Conservation (phyloP, 2,797 vertebrate genomes). For the Eulemur mongoz region DNA sequence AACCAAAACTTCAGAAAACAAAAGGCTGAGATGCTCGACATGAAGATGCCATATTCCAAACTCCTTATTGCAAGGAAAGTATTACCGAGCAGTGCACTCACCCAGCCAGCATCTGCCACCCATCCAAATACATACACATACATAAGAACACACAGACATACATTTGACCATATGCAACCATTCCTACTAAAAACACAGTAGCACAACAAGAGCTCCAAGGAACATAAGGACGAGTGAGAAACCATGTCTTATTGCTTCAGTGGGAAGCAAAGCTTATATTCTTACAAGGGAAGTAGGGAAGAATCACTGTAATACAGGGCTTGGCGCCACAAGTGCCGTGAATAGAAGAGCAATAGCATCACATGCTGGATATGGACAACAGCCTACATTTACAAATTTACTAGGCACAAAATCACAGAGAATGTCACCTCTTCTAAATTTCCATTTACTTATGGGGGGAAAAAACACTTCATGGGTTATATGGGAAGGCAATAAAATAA, state of each 20-base stretch:
- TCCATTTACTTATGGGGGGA: neutral
- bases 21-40: conserved; percentile 34
- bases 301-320: neutral
- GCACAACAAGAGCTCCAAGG: conserved; percentile 56
- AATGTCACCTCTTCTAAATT: neutral
- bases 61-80: conserved; percentile 19
- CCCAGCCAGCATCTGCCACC: conserved; percentile 53
- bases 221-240: conserved; percentile 67
- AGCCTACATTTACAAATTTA: neutral
- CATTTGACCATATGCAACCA: conserved; percentile 60
- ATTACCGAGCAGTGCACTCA: conserved; percentile 33
- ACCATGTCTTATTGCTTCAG: conserved; percentile 40
- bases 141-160: conserved; percentile 62
- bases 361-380: neutral
- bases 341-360: neutral
- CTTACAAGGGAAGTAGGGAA: neutral
- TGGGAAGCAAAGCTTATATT: conserved; percentile 55
- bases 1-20: conserved; percentile 53
- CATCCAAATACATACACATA: conserved; percentile 56
- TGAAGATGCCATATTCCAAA: conserved; percentile 28
- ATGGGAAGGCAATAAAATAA: neutral
- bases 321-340: neutral
- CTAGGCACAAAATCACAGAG: neutral
- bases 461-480: neutral
- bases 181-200: conserved; percentile 57